phyloP scores from a whole-genome alignment of 2,797 vertebrate genomes.

The Galaxias olidus region DNA sequence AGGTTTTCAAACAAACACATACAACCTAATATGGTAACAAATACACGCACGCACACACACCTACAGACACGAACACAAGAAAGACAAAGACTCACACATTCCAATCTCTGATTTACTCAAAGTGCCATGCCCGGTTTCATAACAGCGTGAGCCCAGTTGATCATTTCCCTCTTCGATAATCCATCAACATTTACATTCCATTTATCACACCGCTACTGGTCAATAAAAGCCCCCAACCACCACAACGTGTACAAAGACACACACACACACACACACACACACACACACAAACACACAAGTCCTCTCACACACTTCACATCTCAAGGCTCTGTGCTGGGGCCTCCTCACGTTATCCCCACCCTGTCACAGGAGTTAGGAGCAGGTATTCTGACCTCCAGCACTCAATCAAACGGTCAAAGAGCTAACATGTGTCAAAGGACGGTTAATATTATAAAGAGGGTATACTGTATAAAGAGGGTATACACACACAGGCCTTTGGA shows the following conservation, averaged over 20 bases:
- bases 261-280: neutral
- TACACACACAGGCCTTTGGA: conserved; percentile 6
- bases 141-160: conserved; percentile 50
- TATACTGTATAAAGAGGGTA: no score
- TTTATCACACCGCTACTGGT: conserved; percentile 63
- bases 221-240: conserved; percentile 47
- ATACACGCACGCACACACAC: neutral
- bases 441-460: no score
- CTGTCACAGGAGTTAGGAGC: no score
- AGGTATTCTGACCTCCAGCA: no score
- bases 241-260: conserved; percentile 15
- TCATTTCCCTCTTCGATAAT: conserved; percentile 68
- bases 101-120: conserved; percentile 20
- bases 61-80: conserved; percentile 4
- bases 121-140: conserved; percentile 44
- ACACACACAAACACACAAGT: conserved; percentile 5
- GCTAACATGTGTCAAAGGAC: no score
- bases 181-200: conserved; percentile 71
- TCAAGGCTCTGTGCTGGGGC: no score
- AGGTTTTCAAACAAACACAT: no score
- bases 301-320: conserved; percentile 22
- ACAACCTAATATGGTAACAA: no score
- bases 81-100: neutral
- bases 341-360: no score
- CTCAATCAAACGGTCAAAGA: no score